A percentile compares a stretch with the other conserved stretches of the same genome.
These are phyloP conservation scores for Rhyzopertha dominica DNA, from an alignment of 1,140 invertebrate species.

Conservation along the genomic window DNA sequence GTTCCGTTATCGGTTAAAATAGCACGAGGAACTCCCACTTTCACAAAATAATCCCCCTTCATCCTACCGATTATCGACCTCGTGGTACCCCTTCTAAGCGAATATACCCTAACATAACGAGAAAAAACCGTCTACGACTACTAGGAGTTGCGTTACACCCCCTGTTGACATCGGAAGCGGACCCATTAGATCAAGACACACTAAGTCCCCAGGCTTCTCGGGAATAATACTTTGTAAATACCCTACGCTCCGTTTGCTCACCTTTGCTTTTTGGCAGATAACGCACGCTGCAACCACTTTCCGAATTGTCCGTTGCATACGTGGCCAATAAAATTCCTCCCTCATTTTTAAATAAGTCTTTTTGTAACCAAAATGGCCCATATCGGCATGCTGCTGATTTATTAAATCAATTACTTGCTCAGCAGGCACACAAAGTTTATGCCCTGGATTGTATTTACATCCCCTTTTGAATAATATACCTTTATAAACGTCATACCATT, in stretches of 20 bases:
- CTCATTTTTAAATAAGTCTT: background rate
- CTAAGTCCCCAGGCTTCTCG: background rate
- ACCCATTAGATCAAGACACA: constrained; percentile 7
- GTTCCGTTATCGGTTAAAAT: constrained; percentile 1
- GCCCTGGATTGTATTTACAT: background rate
- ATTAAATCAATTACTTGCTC: background rate
- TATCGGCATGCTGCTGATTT: constrained; percentile 1
- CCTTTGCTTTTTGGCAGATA: constrained; percentile 4
- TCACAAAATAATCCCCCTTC: background rate
- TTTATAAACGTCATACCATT: constrained; percentile 4
- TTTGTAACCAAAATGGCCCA: constrained; percentile 4
- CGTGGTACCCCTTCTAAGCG: background rate
- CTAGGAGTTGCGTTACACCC: constrained; percentile 5
- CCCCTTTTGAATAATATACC: constrained; percentile 2
- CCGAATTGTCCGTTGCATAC: background rate
- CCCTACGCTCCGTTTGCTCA: background rate
- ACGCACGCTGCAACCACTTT: constrained; percentile 2
- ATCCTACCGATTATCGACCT: background rate
- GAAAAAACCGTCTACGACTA: constrained; percentile 1
- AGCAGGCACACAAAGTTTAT: background rate
- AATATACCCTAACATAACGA: background rate
- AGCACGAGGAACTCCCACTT: background rate
- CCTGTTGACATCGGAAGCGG: constrained; percentile 1
- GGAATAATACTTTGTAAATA: background rate
- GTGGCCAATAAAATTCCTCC: background rate